Percentiles rank a stretch among this genome's conserved stretches.
These are phyloP conservation scores for Xenops minutus DNA, from an alignment of 2,797 vertebrate genomes.

Conservation along the genomic window DNA sequence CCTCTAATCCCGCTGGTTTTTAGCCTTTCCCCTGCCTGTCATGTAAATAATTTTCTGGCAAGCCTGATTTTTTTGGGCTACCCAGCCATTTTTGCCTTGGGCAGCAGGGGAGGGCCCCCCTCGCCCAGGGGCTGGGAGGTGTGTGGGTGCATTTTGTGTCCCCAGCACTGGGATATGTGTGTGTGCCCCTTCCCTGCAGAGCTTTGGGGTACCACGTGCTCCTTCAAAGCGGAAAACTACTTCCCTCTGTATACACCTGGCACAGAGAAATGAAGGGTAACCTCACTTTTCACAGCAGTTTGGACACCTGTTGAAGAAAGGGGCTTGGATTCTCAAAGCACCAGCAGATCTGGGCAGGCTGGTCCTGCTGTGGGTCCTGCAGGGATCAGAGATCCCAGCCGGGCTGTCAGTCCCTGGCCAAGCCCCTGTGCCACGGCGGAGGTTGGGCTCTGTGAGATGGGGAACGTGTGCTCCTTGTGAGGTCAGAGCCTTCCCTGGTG, in stretches of 20 bases:
- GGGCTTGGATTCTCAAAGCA: background rate
- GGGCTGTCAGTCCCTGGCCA: background rate
- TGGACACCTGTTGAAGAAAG: background rate
- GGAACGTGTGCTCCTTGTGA: background rate
- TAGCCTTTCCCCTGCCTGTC: background rate
- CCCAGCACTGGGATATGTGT: background rate
- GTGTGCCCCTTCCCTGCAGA: background rate
- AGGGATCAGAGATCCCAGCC: background rate
- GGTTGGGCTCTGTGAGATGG: background rate
- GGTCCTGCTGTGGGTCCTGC: background rate
- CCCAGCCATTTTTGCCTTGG: background rate
- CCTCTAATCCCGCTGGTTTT: background rate
- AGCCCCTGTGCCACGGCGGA: background rate
- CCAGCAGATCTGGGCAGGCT: background rate
- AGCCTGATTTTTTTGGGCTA: background rate
- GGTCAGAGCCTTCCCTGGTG: background rate
- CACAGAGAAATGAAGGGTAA: background rate
- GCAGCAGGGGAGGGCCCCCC: background rate
- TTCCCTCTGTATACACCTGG: background rate
- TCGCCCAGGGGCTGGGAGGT: background rate
- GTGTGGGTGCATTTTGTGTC: background rate
- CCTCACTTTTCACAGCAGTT: background rate
- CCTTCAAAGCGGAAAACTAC: background rate
- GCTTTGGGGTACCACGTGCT: accelerated
- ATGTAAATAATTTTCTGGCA: background rate